Percentiles rank a stretch among this genome's conserved stretches.
phyloP scores from a whole-genome alignment of 2,113 vertebrate species.

The Diadophis punctatus region DNA sequence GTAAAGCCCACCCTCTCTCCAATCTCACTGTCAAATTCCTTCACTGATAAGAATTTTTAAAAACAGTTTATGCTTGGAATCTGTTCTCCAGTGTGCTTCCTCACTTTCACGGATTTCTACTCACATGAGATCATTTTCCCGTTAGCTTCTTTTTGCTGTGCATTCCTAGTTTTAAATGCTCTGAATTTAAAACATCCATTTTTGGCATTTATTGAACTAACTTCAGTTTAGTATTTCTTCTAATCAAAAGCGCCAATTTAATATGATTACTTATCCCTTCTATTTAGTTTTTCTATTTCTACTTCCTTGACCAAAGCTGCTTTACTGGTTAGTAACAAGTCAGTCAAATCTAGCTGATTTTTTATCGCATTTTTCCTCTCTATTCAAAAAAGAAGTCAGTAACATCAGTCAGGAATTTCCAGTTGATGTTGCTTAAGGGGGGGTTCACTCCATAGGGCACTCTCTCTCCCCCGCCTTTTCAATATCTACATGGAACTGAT shows the following conservation, averaged over 20 bases:
- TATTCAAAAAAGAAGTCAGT: neutral
- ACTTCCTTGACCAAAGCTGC: neutral
- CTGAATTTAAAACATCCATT: neutral
- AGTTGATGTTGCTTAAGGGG: neutral
- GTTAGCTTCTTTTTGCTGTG: neutral
- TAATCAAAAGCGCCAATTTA: neutral
- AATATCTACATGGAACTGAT: neutral
- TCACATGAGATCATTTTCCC: neutral
- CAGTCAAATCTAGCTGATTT: neutral
- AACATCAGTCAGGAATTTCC: neutral
- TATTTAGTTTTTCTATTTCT: neutral
- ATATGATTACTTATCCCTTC: neutral
- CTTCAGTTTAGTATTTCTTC: neutral
- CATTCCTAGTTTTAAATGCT: neutral
- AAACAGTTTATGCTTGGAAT: neutral
- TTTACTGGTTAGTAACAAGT: neutral
- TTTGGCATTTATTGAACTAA: neutral
- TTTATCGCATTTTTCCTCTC: neutral
- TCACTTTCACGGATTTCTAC: neutral
- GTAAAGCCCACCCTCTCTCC: neutral
- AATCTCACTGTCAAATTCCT: neutral
- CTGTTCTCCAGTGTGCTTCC: neutral
- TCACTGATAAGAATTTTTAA: neutral
- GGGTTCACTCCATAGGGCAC: neutral
- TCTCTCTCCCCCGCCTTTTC: neutral